Base-by-base conservation (phyloP, 2,888 invertebrate species). In the Cephus nigrinus region DNA sequence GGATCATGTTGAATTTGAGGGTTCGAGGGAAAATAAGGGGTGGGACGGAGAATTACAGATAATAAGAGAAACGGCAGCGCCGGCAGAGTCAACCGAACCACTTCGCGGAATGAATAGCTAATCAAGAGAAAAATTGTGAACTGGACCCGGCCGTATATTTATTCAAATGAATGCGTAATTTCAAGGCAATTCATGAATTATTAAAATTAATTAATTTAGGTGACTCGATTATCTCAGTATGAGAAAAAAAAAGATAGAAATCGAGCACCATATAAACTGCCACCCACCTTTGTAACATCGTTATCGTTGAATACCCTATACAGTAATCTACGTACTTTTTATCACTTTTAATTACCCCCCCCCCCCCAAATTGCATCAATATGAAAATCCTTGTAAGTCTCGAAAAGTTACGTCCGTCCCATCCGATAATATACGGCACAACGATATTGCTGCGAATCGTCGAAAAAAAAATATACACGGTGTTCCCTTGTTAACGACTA, bases 161-260 rank as follows among this genome's bases (percentile, higher is more conserved):
- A 73, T 34, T 73, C 73, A 35, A 73, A 73, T 34, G 73, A 73
- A 35, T 35, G 73, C 73, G 73, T 35, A 11, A 73, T 73, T 73
- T 73, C n/a, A 31, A 35, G 81, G 81, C 82, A 83, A 85, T 86
- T 86, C 87, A 86, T 87, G 86, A 84, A 88, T 88, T 88, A 86
- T 86, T 85, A 86, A 86, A 86, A 84, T 82, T 86, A 86, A 88
- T 88, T 87, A 86, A 87, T 87, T 86, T 84, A 79, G 82, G 82
- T 84, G 83, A 86, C 84, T 85, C 82, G 86, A 85, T 86, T 82
- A 74, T 81, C 76, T 15, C 40, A 40, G 75, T 15, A 35, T 74
- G 12, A 74, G 12, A 74, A 69, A 69, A 75, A 71, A 68, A 71
- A 68, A n/a, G 74, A 73, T 34, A 76, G 55, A 76, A 34, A 73